Base-by-base conservation (phyloP, 2,113 vertebrate species). In the Eidolon helvum region DNA sequence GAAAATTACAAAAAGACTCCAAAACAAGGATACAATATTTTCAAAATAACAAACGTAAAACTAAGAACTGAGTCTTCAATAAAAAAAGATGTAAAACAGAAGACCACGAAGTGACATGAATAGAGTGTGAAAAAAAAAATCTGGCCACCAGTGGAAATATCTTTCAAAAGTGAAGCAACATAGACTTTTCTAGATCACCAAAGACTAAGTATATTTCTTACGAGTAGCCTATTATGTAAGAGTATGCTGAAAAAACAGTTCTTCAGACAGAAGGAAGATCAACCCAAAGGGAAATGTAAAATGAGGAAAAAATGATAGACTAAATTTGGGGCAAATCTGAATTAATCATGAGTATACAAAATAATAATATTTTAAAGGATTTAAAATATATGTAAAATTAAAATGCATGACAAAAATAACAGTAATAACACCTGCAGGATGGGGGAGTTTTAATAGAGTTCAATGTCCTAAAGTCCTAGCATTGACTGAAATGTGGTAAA, bases 121-220 rank as follows among this genome's bases (percentile, higher is more conserved):
- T n/a, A 87, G 50, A 4, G 10, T 93, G 7, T 79, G 43, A 28
- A 55, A 53, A 74, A 45, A 40, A 11, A 78, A 72, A 61, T 50
- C 57, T 68, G 18, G 1, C 38, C 89, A 59, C 35, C 28, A 26
- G 11, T 65, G 33, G 66, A 71, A 78, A 84, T 50, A 55, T 59
- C 48, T 95, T 96, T 87, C 59, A 91, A 55, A 85, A 63, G 26
- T 90, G 53, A 82, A 95, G 22, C 40, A 92, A 14, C 5, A 38
- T 26, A 91, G 72, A 78, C 0, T 38, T 68, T 43, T 35, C 55
- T 61, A 65, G 22, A 48, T 8, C 35, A 72, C 71, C 63, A 75
- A 90, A 91, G 33, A 24, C 61, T 16, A 50, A 74, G 10, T 26
- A 48, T 9, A 24, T 48, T 79, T 22, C 48, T 28, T 15, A 87